These are phyloP conservation scores for Opisthocomus hoazin DNA, from an alignment of 2,113 vertebrate species.

Conservation along the genomic window DNA sequence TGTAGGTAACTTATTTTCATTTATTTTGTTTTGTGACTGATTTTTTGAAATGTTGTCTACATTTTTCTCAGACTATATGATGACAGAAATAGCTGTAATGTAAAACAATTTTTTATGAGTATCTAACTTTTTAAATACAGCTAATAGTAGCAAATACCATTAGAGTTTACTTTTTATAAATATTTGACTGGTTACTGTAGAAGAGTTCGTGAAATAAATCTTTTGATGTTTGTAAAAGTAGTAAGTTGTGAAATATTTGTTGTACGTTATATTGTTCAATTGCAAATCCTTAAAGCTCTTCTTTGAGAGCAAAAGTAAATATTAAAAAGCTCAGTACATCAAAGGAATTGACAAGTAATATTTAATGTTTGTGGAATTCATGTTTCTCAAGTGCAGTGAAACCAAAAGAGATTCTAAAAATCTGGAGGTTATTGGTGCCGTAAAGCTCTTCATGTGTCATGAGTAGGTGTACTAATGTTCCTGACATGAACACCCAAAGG, in stretches of 20 bases:
- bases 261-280: not conserved
- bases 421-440: not conserved
- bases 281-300: not conserved
- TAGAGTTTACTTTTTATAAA: not conserved
- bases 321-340: not conserved
- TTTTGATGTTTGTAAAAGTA: not conserved
- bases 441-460: not conserved
- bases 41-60: not conserved
- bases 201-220: not conserved
- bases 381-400: not conserved
- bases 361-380: slow-evolving; percentile 10
- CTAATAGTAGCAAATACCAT: not conserved
- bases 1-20: not conserved
- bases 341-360: not conserved
- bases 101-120: not conserved
- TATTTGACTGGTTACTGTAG: not conserved
- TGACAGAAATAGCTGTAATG: not conserved
- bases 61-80: not conserved
- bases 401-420: not conserved
- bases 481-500: not conserved
- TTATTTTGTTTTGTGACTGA: not conserved
- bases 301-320: slow-evolving; percentile 12
- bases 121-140: not conserved
- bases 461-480: not conserved
- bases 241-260: slow-evolving; percentile 25